Evolutionary conservation across 1,140 invertebrate species (phyloP), one percentile per base, ranked within the genome.

Genomic region (Drosophila pseudoobscura): DNA sequence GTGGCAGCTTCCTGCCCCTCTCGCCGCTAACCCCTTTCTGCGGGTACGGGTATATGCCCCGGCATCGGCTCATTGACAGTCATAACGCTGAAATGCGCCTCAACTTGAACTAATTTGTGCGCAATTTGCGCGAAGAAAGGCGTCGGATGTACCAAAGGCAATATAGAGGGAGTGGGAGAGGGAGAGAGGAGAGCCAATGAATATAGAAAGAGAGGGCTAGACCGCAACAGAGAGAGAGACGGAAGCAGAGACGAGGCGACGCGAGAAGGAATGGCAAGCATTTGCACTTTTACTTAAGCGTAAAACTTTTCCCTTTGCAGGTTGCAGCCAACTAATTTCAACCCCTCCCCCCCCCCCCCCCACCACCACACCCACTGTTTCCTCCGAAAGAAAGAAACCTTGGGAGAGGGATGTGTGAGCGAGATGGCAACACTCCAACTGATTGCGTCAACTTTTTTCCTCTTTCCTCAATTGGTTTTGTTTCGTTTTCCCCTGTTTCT

Each of bases 41-140:
- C 20, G 20, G 20, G 20, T 20, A 20, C 1, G 20, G 20, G 20
- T 39, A 39, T 39, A 13, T 39, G 35, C 11, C 11, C 35, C 35
- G 49, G 53, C 70, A 60, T 75, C 56, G 75, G 78, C 83, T 88
- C 83, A 88, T 88, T 88, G 83, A 83, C 83, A 88, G 84, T 88
- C 83, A 88, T 88, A 88, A 88, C 75, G 84, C 79, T 88, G 83
- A 83, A 75, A 76, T 69, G 83, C 75, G 66, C 47, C 71, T 83
- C 75, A 87, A 87, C 83, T 88, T 79, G 78, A 80, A 87, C 82
- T 87, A 87, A 87, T 87, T 87, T 82, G 70, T 75, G 78, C 56
- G 65, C 82, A 82, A 87, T 87, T 87, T 87, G 77, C 62, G 73
- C 68, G 61, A 69, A 74, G 73, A 77, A 80, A 78, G 73, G 73